Evolutionary conservation across 1,140 invertebrate genomes (phyloP), one percentile per base, ranked within the genome.

Genomic region (Drosophila sechellia): DNA sequence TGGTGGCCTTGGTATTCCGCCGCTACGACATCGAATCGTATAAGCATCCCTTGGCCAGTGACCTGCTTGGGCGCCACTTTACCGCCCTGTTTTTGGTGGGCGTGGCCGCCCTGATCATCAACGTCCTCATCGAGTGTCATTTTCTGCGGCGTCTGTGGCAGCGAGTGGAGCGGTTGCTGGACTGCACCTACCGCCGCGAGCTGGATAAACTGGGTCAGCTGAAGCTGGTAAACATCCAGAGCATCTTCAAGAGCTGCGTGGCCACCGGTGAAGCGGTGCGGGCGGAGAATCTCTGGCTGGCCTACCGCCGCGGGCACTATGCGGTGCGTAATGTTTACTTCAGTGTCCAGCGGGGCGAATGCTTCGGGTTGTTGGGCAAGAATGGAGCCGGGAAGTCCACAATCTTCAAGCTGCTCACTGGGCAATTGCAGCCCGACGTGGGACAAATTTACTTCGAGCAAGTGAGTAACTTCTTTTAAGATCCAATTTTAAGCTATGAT

Each of bases 361-460:
- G 96, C 83, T 97, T 96, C 79, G 96, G 96, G 5, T 85, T 97
- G 11, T 91, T 97, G 27, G 96, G 96, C 17, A 94, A 95, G 57
- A 96, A 96, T 84, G 96, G 96, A 12, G 94, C 95, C 0, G 95
- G 95, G 4, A 96, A 96, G 91, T 96, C 95, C 0, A 95, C 95
- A 0, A 96, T 95, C 12, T 96, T 96, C 90, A 94, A 95, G 53
- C 94, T 96, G 94, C 91, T 96, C 43, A 96, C 96, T 0, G 95
- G 95, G 1, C 95, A 96, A 64, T 54, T 94, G 60, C 86, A 92
- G 13, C 93, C 94, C 1, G 93, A 93, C 39, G 77, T 93, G 4
- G 95, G 95, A 0, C 90, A 27, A 90, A 94, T 77, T 91, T 93
- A 84, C 90, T 93, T 74, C 12, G 89, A 93, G 42, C 84, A 86